Evolutionary conservation across 1,140 invertebrate genomes (phyloP).

Genomic region (Drosophila neocordata): DNA sequence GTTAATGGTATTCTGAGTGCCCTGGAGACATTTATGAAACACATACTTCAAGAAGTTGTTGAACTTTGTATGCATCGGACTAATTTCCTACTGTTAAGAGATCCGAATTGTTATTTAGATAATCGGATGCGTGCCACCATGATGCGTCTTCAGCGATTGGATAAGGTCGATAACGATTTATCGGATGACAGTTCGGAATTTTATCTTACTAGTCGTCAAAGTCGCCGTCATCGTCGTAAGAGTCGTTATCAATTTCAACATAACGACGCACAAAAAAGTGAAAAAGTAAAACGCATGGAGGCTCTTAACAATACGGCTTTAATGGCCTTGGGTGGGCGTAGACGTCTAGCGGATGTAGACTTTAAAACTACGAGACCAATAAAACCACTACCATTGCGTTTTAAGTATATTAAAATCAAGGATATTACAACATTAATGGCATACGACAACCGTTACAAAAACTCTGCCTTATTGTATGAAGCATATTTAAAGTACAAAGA

Average conservation of each 20-base stretch:
- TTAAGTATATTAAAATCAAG: slow-evolving; percentile 47
- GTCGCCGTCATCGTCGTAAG: neutral
- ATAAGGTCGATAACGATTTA: slow-evolving; percentile 26
- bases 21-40: slow-evolving; percentile 52
- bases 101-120: slow-evolving; percentile 22
- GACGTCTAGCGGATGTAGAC: neutral
- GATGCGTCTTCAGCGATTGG: slow-evolving; percentile 49
- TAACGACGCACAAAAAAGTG: neutral
- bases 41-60: slow-evolving; percentile 5
- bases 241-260: neutral
- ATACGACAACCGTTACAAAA: slow-evolving; percentile 34
- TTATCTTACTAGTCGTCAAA: neutral
- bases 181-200: slow-evolving; percentile 42
- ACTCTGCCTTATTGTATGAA: slow-evolving; percentile 39
- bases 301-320: slow-evolving; percentile 47
- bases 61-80: slow-evolving; percentile 45
- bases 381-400: neutral
- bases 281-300: slow-evolving; percentile 18
- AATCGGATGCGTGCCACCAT: slow-evolving; percentile 39
- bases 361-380: too few species aligned
- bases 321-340: slow-evolving; percentile 37
- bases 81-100: slow-evolving; percentile 30
- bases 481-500: slow-evolving; percentile 53
- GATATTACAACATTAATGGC: slow-evolving; percentile 58
- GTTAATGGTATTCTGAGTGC: slow-evolving; percentile 43